Conservation (phyloP, 2,113 vertebrate species). For the Hippoglossus stenolepis region DNA sequence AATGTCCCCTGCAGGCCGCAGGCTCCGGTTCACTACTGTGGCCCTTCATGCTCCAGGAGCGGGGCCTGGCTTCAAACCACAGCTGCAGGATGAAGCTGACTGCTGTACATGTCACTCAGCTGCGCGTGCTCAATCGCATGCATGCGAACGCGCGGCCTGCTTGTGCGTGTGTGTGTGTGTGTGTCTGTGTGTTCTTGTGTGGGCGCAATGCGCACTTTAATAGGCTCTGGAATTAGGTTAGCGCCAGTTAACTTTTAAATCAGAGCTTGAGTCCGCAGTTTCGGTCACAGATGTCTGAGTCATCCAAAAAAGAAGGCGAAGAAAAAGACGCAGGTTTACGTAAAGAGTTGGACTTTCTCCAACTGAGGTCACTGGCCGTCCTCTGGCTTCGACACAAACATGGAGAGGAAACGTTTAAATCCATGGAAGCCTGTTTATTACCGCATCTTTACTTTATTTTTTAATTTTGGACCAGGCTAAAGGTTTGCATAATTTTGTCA, state of each 20-base stretch:
- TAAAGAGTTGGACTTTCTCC: constrained; percentile 42
- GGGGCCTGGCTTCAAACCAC: constrained; percentile 28
- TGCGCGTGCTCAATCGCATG: constrained; percentile 8
- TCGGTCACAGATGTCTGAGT: neutral
- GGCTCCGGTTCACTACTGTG: constrained; percentile 7
- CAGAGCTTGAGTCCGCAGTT: neutral
- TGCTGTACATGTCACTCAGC: constrained; percentile 57
- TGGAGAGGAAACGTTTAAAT: neutral
- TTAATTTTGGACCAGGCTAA: neutral
- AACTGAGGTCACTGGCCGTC: constrained; percentile 41
- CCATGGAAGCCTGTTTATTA: neutral
- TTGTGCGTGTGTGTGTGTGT: constrained; percentile 8
- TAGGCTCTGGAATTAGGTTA: constrained; percentile 11
- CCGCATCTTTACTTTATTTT: neutral
- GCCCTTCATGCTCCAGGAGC: constrained; percentile 2
- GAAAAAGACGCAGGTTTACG: constrained; percentile 24
- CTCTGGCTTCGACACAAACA: neutral
- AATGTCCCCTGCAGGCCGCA: constrained; percentile 22
- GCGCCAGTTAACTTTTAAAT: neutral
- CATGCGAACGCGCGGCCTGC: neutral
- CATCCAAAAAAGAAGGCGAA: neutral
- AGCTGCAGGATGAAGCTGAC: constrained; percentile 38
- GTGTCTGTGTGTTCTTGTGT: constrained; percentile 29
- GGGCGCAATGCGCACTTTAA: constrained; percentile 74
- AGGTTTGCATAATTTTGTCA: neutral